A percentile compares a stretch with the other conserved stretches of the same genome.
These are phyloP conservation scores for Diplodus puntazzo DNA, from an alignment of 2,797 vertebrate genomes.

Conservation along the genomic window DNA sequence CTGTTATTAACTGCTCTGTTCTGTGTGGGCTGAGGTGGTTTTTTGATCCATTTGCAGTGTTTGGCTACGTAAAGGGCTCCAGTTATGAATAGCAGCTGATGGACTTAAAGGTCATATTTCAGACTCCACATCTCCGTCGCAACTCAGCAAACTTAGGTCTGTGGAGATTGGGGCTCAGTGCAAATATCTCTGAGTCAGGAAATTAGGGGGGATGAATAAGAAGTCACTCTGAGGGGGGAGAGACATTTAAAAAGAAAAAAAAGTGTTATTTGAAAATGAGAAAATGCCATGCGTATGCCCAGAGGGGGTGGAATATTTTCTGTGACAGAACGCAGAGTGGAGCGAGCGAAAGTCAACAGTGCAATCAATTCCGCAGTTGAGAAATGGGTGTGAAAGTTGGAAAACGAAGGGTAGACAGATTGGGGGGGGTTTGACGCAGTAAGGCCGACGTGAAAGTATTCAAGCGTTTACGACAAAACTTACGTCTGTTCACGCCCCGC, in stretches of 20 bases:
- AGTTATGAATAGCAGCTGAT: constrained; percentile 42
- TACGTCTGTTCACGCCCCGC: neutral
- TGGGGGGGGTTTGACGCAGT: constrained; percentile 42
- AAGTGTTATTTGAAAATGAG: constrained; percentile 68
- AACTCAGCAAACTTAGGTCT: constrained; percentile 28
- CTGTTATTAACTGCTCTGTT: constrained; percentile 22
- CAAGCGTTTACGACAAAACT: constrained; percentile 5
- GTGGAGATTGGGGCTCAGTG: constrained; percentile 36
- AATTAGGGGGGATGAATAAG: constrained; percentile 61
- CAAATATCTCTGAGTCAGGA: constrained; percentile 60
- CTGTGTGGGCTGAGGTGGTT: neutral
- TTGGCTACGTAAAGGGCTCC: constrained; percentile 7
- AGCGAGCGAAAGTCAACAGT: constrained; percentile 57
- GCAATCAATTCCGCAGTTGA: constrained; percentile 69
- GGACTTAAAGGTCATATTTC: constrained; percentile 57
- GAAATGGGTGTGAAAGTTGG: constrained; percentile 62
- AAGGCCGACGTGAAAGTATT: constrained; percentile 28
- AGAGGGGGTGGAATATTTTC: constrained; percentile 65
- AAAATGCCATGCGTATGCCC: constrained; percentile 63
- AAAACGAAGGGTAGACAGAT: constrained; percentile 56
- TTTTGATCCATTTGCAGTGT: constrained; percentile 24
- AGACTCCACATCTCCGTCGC: constrained; percentile 36
- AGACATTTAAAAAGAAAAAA: constrained; percentile 7
- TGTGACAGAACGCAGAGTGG: constrained; percentile 55
- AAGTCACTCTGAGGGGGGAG: constrained; percentile 39